A percentile compares a stretch with the other conserved stretches of the same genome.
Evolutionary conservation across 2,888 invertebrate species (phyloP).

Genomic region (Busseola fusca): DNA sequence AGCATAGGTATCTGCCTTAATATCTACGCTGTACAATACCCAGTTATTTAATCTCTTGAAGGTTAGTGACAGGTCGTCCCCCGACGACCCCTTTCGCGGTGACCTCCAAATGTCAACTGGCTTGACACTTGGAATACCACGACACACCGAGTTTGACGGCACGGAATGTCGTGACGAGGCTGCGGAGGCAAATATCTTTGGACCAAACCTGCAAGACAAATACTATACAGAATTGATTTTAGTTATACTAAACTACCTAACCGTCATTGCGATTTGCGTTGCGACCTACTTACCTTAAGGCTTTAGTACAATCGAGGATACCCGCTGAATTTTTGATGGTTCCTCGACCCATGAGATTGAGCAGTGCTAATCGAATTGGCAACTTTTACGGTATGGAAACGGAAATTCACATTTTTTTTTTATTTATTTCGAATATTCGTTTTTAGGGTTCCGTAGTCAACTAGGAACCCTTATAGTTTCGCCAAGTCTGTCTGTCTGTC

Average conservation of each 20-base stretch:
- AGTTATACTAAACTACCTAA: conserved; percentile 30
- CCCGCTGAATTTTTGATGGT: conserved; percentile 47
- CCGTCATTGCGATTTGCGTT: conserved; percentile 30
- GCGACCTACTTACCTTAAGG: conserved; percentile 43
- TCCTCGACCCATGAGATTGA: conserved; percentile 29
- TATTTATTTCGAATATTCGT: conserved; percentile 14
- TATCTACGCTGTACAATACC: conserved; percentile 10
- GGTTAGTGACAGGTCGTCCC: conserved; percentile 50
- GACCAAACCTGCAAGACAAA: conserved; percentile 66
- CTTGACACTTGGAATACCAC: conserved; percentile 69
- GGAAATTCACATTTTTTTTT: conserved; percentile 8
- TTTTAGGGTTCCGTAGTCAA: too few relatives aligned
- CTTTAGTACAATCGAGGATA: conserved; percentile 36
- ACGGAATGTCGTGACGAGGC: conserved; percentile 69
- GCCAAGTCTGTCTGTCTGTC: too few relatives aligned
- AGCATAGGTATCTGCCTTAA: conserved; percentile 1
- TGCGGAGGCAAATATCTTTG: conserved; percentile 67
- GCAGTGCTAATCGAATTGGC: conserved; percentile 42
- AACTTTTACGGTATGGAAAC: conserved; percentile 32
- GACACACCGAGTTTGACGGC: conserved; percentile 66
- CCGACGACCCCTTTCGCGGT: conserved; percentile 62
- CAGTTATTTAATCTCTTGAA: conserved; percentile 44
- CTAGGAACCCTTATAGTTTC: too few relatives aligned
- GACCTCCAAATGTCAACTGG: conserved; percentile 66
- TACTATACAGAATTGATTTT: conserved; percentile 56